Conservation (phyloP, 2,797 vertebrate species). For the Alcedo atthis region DNA sequence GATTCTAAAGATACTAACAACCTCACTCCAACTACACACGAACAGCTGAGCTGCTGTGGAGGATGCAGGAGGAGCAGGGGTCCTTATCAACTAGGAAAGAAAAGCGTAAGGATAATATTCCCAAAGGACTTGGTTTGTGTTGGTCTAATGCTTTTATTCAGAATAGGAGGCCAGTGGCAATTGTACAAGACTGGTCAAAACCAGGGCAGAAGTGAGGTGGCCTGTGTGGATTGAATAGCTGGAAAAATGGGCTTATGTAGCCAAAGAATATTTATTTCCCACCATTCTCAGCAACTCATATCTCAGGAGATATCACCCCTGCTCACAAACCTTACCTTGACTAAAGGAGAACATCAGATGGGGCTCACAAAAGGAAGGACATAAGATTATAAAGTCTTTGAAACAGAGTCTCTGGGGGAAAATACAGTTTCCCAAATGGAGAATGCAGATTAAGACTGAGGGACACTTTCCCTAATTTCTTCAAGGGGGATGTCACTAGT, state of each 20-base stretch:
- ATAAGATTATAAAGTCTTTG: background rate
- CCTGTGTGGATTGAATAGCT: background rate
- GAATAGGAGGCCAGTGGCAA: background rate
- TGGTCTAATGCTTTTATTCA: background rate
- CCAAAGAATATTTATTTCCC: background rate
- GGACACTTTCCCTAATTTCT: background rate
- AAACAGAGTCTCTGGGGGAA: background rate
- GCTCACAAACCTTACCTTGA: background rate
- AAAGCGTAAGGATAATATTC: background rate
- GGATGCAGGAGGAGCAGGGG: background rate
- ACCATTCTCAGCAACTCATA: background rate
- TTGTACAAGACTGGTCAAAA: background rate
- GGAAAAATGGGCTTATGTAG: background rate
- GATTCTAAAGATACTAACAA: background rate
- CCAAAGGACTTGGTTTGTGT: background rate
- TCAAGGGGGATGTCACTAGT: background rate
- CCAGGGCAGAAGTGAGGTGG: background rate
- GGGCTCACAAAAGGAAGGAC: background rate
- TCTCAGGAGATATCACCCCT: background rate
- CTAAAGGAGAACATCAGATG: background rate
- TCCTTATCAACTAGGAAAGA: background rate
- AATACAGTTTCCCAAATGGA: background rate
- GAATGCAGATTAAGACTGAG: background rate
- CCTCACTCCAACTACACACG: background rate
- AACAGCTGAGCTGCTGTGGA: background rate